phyloP scores from a whole-genome alignment of 64 coral and sea anemone genomes.

The Pocillopora damicornis region DNA sequence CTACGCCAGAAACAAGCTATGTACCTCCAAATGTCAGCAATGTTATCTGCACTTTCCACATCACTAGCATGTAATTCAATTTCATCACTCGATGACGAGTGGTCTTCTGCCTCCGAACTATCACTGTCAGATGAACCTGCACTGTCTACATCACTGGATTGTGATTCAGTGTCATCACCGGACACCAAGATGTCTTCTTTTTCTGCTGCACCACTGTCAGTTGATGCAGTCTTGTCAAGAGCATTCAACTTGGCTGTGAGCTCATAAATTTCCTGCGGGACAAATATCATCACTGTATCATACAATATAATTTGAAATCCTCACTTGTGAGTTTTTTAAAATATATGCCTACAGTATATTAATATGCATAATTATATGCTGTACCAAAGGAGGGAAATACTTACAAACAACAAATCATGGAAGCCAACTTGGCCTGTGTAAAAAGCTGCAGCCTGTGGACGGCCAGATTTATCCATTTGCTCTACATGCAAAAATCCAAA shows the following conservation, averaged over 20 bases:
- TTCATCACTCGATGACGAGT: not conserved
- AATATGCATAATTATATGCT: not conserved
- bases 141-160: not conserved
- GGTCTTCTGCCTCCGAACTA: not conserved
- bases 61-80: too few species aligned
- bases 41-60: too few species aligned
- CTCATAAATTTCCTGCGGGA: slow-evolving; percentile 66
- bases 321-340: not conserved
- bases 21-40: too few species aligned
- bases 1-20: too few species aligned
- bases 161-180: not conserved
- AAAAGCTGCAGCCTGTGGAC: slow-evolving; percentile 65
- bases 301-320: not conserved
- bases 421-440: slow-evolving; percentile 81
- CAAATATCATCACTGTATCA: too few species aligned
- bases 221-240: not conserved
- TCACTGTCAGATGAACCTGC: not conserved
- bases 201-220: not conserved
- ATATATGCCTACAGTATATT: not conserved
- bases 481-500: not conserved
- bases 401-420: slow-evolving; percentile 82
- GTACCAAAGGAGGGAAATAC: not conserved
- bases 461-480: slow-evolving; percentile 43
- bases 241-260: slow-evolving; percentile 48
- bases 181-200: not conserved